Percentiles rank a stretch among this genome's conserved stretches.
Evolutionary conservation across 2,797 vertebrate species (phyloP).

Genomic region (Amphiprion clarkii): DNA sequence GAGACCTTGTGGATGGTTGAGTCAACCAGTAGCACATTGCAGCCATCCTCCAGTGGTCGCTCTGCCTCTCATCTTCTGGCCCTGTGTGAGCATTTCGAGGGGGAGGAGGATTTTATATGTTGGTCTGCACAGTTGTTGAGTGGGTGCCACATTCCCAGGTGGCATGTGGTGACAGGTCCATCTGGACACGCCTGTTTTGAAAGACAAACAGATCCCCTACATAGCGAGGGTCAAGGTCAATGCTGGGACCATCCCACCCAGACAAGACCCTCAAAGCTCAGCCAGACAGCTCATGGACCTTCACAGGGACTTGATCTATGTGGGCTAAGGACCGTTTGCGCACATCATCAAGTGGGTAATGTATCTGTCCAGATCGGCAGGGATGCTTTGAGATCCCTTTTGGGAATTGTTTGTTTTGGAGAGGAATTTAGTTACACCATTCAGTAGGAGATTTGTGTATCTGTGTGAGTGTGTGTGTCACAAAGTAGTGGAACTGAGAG

Average conservation of each 20-base stretch:
- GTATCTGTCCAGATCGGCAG: not conserved
- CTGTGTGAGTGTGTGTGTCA: slow-evolving; percentile 1
- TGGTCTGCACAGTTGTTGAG: slow-evolving; percentile 77
- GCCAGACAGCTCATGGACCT: slow-evolving; percentile 39
- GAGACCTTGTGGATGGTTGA: slow-evolving; percentile 21
- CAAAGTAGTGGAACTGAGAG: not conserved
- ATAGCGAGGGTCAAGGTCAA: slow-evolving; percentile 73
- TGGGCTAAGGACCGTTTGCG: slow-evolving; percentile 35
- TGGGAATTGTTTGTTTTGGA: slow-evolving; percentile 62
- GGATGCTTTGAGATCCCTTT: slow-evolving; percentile 37
- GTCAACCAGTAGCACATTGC: slow-evolving; percentile 51
- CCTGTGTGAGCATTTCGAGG: slow-evolving; percentile 22
- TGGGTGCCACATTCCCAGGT: slow-evolving; percentile 87
- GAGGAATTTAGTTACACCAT: slow-evolving; percentile 44
- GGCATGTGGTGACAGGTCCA: slow-evolving; percentile 85
- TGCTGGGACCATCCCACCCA: slow-evolving; percentile 49
- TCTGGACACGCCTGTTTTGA: slow-evolving; percentile 74
- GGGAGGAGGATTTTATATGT: slow-evolving; percentile 56
- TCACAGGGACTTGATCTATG: slow-evolving; percentile 39
- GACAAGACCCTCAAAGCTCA: slow-evolving; percentile 57
- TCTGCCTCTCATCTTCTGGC: slow-evolving; percentile 38
- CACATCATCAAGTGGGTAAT: slow-evolving; percentile 56
- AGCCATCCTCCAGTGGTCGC: slow-evolving; percentile 32
- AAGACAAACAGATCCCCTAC: slow-evolving; percentile 77
- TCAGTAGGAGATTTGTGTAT: slow-evolving; percentile 29